Base-by-base conservation (phyloP, 2,888 invertebrate genomes). In the Spicauda simplicius region DNA sequence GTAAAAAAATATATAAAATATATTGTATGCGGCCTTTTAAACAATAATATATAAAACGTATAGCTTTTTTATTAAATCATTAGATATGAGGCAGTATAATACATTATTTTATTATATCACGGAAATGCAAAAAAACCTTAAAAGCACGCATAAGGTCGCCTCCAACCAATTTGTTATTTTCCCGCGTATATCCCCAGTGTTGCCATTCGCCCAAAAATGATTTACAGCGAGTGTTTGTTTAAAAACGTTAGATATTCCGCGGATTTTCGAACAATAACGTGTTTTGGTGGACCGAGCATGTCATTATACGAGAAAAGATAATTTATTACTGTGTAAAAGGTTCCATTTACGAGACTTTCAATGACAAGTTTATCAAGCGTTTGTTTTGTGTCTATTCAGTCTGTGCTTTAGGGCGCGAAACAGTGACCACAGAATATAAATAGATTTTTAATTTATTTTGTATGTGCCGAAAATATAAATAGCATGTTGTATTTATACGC, bases 161-260 rank as follows among this genome's bases (percentile, higher is more conserved):
- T 63, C 45, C 18, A 45, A 41, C 55, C 63, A 64, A 64, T 64
- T 64, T 64, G 41, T 56, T 64, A 64, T 56, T 64, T 64, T 64
- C 64, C 64, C 64, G 64, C 50, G 10, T 10, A 19, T 57, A 56
- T 57, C 56, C 10, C 56, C 56, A 64, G 56, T 64, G 55, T 56
- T 63, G 48, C 30, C 60, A 61, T 64, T 64, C 64, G 53, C 59
- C 61, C 64, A 56, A 33, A 50, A 61, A 64, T 64, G 61, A 69
- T 64, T 69, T 57, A 69, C 64, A 52, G n/a, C n/a, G 61, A 11
- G 14, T 65, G 52, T 57, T 64, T 64, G 64, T 64, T 64, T 37
- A 64, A 64, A 64, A 64, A 50, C 64, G 14, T 64, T n/a, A 30
- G 48, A 50, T 64, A 25, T 57, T 16, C 33, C 33, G 33, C 50